Evolutionary conservation across 2,888 invertebrate species (phyloP).

Genomic region (Encarsia formosa): DNA sequence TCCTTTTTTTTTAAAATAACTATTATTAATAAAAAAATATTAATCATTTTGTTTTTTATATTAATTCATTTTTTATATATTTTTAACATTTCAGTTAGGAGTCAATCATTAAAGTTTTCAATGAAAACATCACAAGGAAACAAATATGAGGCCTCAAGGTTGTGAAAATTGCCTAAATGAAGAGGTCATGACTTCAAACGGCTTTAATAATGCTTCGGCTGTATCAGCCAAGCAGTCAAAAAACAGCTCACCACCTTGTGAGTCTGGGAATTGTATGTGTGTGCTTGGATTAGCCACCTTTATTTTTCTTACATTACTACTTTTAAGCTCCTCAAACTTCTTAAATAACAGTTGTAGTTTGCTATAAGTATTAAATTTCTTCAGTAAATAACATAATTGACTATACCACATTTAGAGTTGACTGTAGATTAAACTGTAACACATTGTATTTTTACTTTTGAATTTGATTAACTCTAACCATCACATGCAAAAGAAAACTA

Average conservation of each 20-base stretch:
- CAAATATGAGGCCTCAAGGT: constrained; percentile 54
- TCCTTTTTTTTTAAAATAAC: too few relatives aligned
- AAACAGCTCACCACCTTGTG: constrained; percentile 50
- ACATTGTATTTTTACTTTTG: background rate
- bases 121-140: constrained; percentile 16
- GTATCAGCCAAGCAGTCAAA: constrained; percentile 37
- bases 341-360: constrained; percentile 21
- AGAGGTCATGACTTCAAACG: constrained; percentile 47
- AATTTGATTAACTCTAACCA: too few relatives aligned
- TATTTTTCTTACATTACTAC: constrained; percentile 27
- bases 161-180: constrained; percentile 53
- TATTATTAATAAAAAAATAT: too few relatives aligned
- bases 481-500: too few relatives aligned
- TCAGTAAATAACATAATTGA: constrained; percentile 14
- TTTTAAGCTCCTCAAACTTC: background rate
- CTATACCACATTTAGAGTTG: constrained; percentile 13
- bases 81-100: constrained; percentile 15
- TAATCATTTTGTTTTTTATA: too few relatives aligned
- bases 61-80: too few relatives aligned
- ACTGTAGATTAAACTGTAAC: constrained; percentile 20
- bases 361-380: constrained; percentile 21
- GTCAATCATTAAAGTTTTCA: constrained; percentile 6
- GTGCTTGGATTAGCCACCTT: constrained; percentile 47
- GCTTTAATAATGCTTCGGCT: constrained; percentile 37
- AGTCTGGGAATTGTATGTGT: constrained; percentile 51